Base-by-base conservation (phyloP, 1,140 invertebrate species). In the Dinothrombium tinctorium region DNA sequence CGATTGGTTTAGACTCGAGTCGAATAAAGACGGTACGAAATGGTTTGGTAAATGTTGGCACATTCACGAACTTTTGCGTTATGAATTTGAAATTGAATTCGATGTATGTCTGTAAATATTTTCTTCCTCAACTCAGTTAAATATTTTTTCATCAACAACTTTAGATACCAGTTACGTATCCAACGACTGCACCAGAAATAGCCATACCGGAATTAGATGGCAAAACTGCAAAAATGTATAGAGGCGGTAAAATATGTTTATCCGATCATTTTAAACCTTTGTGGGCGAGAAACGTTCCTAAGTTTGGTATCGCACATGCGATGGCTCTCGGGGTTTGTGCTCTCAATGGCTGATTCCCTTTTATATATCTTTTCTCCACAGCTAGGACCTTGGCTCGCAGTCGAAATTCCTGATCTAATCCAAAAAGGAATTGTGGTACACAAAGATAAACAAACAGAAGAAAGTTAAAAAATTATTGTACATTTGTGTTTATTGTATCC, bases 11-110 rank as follows among this genome's bases (percentile, higher is more conserved):
- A 61, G 87, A 11, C 56, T 99, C 8, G 90, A 99, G 61, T 92
- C 87, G 0, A 96, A 96, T 59, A 90, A 90, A 58, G 84, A 82
- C 56, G 94, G 94, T 3, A 98, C 90, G 1, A 73, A 75, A 54
- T 99, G 94, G 94, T 98, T 98, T 65, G 89, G 89, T 26, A 94
- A 92, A 59, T 95, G 89, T 57, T 95, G 89, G 89, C 82, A 82
- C 51, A 82, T 94, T 51, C 86, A 98, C 47, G 79, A 98, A 55
- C 64, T 95, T 32, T 64, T 96, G 2, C 92, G 89, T 59, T 92
- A 90, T 58, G 84, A 90, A 62, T 99, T 99, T 65, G 86, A 95
- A 53, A 67, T 99, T 44, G 89, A 98, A 62, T 99, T 99, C 73
- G 94, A 99, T 66, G 83, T 90, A 66, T 79, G 78, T 73, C 47